Conservation (phyloP, 2,797 vertebrate genomes). For the Heteromormyrus szaboi region DNA sequence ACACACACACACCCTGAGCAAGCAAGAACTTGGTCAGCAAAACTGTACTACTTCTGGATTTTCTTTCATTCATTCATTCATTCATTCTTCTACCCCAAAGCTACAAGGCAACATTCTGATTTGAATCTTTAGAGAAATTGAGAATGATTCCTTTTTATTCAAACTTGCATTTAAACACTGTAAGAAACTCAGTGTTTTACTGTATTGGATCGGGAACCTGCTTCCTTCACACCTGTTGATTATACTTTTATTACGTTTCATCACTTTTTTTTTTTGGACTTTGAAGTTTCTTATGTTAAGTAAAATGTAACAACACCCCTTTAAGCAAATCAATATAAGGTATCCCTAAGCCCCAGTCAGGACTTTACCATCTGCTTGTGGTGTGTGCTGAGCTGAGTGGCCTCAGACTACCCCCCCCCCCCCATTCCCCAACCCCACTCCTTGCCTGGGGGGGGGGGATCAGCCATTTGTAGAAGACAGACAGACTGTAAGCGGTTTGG, state of each 20-base stretch:
- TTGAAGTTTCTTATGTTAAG: neutral
- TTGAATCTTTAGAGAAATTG: neutral
- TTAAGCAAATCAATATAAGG: neutral
- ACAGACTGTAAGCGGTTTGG: conserved; percentile 6
- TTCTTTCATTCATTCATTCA: neutral
- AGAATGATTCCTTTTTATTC: neutral
- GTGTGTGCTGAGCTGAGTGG: conserved; percentile 41
- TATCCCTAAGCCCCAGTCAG: neutral
- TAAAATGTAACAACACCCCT: neutral
- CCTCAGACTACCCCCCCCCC: conserved; percentile 37
- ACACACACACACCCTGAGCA: neutral
- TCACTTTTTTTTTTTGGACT: neutral
- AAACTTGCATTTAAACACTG: neutral
- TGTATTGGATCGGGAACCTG: neutral
- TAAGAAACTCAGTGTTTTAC: neutral
- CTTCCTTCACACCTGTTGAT: neutral
- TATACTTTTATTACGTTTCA: neutral
- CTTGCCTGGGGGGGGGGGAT: conserved; percentile 33
- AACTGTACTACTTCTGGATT: neutral
- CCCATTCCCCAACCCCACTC: neutral
- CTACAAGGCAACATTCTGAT: neutral
- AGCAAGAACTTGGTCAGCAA: neutral
- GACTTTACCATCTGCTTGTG: neutral
- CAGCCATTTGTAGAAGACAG: conserved; percentile 34
- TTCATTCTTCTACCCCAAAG: neutral